Percentiles rank a stretch among this genome's conserved stretches.
Conservation (phyloP, 2,113 vertebrate species). For the Leucoraja erinaceus region DNA sequence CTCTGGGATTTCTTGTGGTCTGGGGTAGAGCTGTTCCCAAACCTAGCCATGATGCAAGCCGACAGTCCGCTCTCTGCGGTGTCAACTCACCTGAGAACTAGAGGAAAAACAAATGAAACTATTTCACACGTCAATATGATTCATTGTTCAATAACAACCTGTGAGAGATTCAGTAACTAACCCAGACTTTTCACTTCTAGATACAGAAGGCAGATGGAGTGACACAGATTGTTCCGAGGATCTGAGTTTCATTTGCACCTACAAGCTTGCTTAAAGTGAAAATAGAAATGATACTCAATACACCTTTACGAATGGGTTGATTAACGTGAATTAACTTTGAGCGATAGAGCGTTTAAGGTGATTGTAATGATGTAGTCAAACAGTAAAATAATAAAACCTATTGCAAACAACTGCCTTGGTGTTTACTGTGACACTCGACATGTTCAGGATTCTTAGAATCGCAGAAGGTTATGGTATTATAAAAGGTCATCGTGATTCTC, state of each 20-base stretch:
- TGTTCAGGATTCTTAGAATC: background rate
- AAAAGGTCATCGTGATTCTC: background rate
- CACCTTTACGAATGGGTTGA: background rate
- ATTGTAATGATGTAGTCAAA: background rate
- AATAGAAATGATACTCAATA: background rate
- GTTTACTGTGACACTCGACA: background rate
- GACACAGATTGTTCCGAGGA: background rate
- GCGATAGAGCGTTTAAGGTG: background rate
- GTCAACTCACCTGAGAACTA: background rate
- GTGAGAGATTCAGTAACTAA: background rate
- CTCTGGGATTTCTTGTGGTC: no score
- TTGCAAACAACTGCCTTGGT: constrained; percentile 8
- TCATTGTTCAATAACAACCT: background rate
- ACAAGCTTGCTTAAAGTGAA: constrained; percentile 12
- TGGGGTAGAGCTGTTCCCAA: no score
- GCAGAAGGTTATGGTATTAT: background rate
- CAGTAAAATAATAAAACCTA: background rate
- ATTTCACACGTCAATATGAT: background rate
- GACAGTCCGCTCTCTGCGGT: no score
- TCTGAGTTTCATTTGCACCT: background rate
- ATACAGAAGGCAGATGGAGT: background rate
- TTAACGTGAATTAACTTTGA: background rate
- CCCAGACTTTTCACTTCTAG: background rate
- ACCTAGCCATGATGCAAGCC: no score
- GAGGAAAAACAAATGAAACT: background rate